Conservation (phyloP, 2,113 vertebrate species). For the Hippocampus guttulatus region DNA sequence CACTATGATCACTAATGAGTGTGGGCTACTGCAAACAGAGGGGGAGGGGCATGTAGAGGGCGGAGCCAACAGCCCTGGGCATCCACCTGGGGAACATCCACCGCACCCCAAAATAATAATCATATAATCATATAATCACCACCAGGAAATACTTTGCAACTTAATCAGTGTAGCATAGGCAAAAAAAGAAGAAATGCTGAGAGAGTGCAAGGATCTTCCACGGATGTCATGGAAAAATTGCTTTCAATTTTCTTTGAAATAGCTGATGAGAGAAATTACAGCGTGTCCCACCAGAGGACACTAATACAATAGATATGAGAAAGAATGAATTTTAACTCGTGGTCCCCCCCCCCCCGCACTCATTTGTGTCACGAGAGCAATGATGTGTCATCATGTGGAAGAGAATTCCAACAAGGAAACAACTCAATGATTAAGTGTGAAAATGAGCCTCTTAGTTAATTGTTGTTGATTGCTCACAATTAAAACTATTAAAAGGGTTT, state of each 20-base stretch:
- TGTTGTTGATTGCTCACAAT: slow-evolving; percentile 30
- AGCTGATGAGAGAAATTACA: background rate
- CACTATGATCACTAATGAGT: too few species aligned
- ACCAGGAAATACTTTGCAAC: too few species aligned
- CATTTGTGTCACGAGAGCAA: slow-evolving; percentile 16
- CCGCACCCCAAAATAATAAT: too few species aligned
- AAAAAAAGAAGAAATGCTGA: too few species aligned
- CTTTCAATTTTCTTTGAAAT: background rate
- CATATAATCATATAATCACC: too few species aligned
- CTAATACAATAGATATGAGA: background rate
- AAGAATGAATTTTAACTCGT: background rate
- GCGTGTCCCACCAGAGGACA: background rate
- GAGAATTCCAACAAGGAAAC: slow-evolving; percentile 16
- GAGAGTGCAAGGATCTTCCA: background rate
- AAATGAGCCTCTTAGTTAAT: slow-evolving; percentile 8
- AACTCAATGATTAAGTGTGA: slow-evolving; percentile 13
- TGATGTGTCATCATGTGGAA: slow-evolving; percentile 21
- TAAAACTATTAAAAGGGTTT: slow-evolving; percentile 26
- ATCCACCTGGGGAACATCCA: too few species aligned
- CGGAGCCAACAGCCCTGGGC: too few species aligned
- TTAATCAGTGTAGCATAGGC: too few species aligned
- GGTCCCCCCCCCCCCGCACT: background rate
- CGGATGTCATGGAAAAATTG: background rate
- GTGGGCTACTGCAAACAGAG: too few species aligned
- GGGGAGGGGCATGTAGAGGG: too few species aligned